Evolutionary conservation across 2,797 vertebrate species (phyloP), one percentile per base, ranked within the genome.

Genomic region (Allobates femoralis): DNA sequence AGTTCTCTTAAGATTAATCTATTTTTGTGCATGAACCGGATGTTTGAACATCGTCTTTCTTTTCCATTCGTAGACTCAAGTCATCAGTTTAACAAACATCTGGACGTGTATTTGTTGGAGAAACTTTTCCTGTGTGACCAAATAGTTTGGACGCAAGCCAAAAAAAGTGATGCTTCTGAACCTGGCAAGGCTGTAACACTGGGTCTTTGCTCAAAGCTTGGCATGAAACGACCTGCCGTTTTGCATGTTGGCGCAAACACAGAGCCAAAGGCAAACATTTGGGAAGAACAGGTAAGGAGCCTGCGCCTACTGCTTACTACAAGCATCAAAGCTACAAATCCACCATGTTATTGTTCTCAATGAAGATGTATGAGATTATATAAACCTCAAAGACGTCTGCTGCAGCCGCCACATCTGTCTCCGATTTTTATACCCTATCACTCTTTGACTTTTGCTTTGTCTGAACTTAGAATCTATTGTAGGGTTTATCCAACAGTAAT

Each of bases 261-360:
- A 84, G 89, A 69, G 90, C 83, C 78, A 89, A 89, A 90, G 88
- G 75, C 89, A 90, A 92, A 86, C 89, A 89, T 89, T 90, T 81
- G 81, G 80, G 81, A 89, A 91, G 66, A 85, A 62, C 1, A 81
- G 81, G 66, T 51, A 41, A 53, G 69, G 23, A 46, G 76, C 90
- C 26, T 16, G 3, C 85, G 88, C 50, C 1, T 71, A 58, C 73
- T 26, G 76, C 62, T 3, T 46, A 46, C 1, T 46, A 46, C 41
- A 46, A 7, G 11, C 41, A 46, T 46, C 41, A 46, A 46, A 46
- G 41, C 41, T 46, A 46, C 7, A 46, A 46, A 46, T 11, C 41
- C 41, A 46, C 41, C 41, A 46, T 46, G 11, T 46, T 46, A 46
- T 46, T 46, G 41, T 46, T 46, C 41, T 46, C 41, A 46, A 11